Percentiles rank a stretch among this genome's conserved stretches.
Evolutionary conservation across 2,113 vertebrate genomes (phyloP).

Genomic region (Oxyura jamaicensis): DNA sequence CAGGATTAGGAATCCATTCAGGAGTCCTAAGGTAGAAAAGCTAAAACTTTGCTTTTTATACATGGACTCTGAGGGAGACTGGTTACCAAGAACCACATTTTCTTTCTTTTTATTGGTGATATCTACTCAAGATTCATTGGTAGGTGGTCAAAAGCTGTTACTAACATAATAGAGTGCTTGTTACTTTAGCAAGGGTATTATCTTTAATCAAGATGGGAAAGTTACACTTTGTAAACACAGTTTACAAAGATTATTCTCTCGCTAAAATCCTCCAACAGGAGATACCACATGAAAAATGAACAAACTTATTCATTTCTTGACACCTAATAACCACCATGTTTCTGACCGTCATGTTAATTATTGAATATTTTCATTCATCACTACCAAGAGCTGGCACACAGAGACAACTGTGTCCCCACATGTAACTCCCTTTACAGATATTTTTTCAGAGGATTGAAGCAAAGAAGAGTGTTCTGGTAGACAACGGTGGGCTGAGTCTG

Average conservation of each 20-base stretch:
- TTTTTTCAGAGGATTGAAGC: neutral
- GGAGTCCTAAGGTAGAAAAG: neutral
- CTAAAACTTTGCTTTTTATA: neutral
- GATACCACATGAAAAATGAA: neutral
- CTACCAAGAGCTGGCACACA: neutral
- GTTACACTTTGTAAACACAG: neutral
- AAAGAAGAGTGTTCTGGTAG: neutral
- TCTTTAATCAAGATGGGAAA: neutral
- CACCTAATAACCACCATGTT: neutral
- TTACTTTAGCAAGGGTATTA: neutral
- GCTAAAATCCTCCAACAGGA: neutral
- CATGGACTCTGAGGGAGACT: neutral
- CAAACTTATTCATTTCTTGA: neutral
- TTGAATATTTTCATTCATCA: neutral
- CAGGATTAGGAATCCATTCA: neutral
- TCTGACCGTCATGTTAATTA: neutral
- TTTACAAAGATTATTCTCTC: neutral
- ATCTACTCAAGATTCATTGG: neutral
- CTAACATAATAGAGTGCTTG: neutral
- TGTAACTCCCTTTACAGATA: neutral
- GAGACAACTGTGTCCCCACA: neutral
- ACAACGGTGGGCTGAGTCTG: neutral
- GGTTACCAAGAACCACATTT: neutral
- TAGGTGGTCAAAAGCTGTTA: neutral
- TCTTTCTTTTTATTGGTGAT: neutral